A percentile compares a stretch with the other conserved stretches of the same genome.
Conservation (phyloP, 2,888 invertebrate genomes). For the Calameuta filiformis region DNA sequence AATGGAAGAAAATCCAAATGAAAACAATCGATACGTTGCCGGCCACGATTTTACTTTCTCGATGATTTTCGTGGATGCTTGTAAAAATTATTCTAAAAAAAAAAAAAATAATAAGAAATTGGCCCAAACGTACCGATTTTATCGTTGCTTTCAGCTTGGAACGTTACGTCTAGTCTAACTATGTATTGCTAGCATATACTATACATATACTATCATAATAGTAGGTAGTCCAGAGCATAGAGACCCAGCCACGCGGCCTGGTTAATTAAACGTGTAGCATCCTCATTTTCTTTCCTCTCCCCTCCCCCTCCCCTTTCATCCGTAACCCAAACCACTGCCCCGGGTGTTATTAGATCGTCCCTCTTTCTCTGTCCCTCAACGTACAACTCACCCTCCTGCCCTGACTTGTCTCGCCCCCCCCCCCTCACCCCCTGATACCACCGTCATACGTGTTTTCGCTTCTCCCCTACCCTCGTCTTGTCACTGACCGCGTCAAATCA, state of each 20-base stretch:
- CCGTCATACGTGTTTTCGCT: neutral
- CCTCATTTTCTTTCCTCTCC: slow-evolving; percentile 14
- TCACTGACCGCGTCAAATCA: slow-evolving; percentile 32
- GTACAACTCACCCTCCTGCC: neutral
- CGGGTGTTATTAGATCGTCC: neutral
- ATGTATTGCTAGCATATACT: neutral
- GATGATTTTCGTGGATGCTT: neutral
- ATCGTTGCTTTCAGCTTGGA: neutral
- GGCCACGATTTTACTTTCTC: neutral
- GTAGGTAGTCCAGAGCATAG: neutral
- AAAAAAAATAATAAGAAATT: neutral
- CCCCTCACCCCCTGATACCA: neutral
- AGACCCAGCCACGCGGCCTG: slow-evolving; percentile 10
- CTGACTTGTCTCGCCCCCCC: slow-evolving; percentile 8
- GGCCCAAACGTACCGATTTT: neutral
- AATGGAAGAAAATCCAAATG: neutral
- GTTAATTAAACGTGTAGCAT: slow-evolving; percentile 34
- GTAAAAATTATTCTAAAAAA: neutral
- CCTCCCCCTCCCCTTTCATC: slow-evolving; percentile 2
- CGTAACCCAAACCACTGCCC: neutral
- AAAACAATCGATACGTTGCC: neutral
- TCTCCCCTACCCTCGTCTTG: slow-evolving; percentile 3
- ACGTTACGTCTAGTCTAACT: neutral
- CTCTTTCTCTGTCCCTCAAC: neutral
- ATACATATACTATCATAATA: neutral